Base-by-base conservation (phyloP, 2,113 vertebrate genomes). In the Hemicordylus capensis region DNA sequence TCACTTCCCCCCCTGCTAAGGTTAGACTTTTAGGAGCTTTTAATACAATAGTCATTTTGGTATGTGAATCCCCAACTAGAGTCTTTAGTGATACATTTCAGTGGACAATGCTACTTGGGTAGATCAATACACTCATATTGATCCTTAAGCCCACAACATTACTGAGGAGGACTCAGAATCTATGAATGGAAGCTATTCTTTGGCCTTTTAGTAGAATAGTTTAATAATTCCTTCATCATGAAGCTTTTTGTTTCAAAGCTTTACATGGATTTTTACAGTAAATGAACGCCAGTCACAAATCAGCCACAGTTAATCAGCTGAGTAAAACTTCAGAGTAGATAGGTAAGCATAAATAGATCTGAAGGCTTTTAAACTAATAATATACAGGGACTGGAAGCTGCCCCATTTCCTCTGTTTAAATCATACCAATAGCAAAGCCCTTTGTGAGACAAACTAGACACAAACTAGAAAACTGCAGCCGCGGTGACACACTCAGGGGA, bases 181-280 rank as follows among this genome's bases (percentile, higher is more conserved):
- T 78, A 69, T 93, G 88, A 69, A 89, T 87, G 70, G 86, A 63
- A 92, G 83, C 61, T 56, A 88, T 74, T 76, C 83, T 59, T 82
- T 89, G 77, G 51, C 69, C 81, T 56, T 58, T 48, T 2, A 70
- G 3, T 3, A 51, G 39, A 70, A 1, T 42, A 37, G 28, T 91
- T 79, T 75, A 92, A 86, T 89, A 81, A 87, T 90, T 90, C 77
- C 31, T 80, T 78, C 24, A 2, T 42, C 76, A 42, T 85, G 34
- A 91, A 87, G 76, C 7, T 31, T 76, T 80, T 81, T 81, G 28
- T 85, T 73, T 76, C 37, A 24, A 37, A 73, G 3, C 3, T 1
- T 85, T 66, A 82, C 69, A 61, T 67, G 28, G 67, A 85, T 64
- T 85, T 17, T 67, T 88, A 87, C 76, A 87, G 90, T 87, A 93